Base-by-base conservation (phyloP, 2,888 invertebrate genomes). In the Caenorhabditis panamensis region DNA sequence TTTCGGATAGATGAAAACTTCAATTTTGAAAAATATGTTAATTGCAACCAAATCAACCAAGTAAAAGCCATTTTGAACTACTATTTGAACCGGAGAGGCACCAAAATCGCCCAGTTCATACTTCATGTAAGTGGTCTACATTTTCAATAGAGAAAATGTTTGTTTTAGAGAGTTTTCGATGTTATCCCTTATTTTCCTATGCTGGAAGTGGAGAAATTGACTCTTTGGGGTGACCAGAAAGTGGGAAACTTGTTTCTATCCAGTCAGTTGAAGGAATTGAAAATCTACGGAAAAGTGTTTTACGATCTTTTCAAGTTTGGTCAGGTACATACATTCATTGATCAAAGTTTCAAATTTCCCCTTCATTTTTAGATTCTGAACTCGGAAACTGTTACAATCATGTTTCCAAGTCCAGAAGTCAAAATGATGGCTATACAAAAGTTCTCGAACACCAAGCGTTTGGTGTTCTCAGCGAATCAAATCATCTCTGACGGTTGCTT, bases 51-150 rank as follows among this genome's bases (percentile, higher is more conserved):
- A n/a, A n/a, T n/a, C n/a, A n/a, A n/a, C n/a, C n/a, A n/a, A n/a
- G n/a, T 18, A 37, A 16, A 47, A 5, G 28, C 26, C 16, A 22
- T 64, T 47, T 20, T 67, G n/a, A 8, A 20, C 6, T 58, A 36
- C 28, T 68, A 22, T 49, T 49, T 68, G 5, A 36, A 36, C 4
- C 11, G 68, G n/a, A 13, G 36, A 36, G 68, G 59, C 0, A 68
- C 68, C 0, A 49, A 58, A 16, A 9, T 68, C 1, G 8, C 0
- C 0, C 47, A 58, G 9, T 56, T 68, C 1, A n/a, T 16, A 9
- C 0, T 68, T 9, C 47, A 36, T n/a, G 68, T 59, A 22, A 53
- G 37, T 28, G 24, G 6, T n/a, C 49, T 5, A 49, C 9, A 41
- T 61, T 26, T 16, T 11, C 44, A 8, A 20, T 26, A 18, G 28